A percentile compares a stretch with the other conserved stretches of the same genome.
Conservation (phyloP, 2,888 invertebrate genomes). For the Heliconius aoede region DNA sequence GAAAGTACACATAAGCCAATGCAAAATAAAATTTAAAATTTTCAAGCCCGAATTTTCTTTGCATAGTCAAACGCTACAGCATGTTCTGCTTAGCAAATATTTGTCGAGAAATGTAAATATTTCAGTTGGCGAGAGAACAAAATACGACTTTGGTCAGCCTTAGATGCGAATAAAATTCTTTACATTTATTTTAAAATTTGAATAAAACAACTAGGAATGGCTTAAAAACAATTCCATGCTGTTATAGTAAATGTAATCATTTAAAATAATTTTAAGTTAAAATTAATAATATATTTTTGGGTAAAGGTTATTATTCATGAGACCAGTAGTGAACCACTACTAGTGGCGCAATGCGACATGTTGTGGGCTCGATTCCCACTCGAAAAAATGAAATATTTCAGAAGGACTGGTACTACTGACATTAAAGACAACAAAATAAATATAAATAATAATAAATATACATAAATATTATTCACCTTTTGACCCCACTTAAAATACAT, state of each 20-base stretch:
- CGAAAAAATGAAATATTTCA: not conserved
- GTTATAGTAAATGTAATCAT: not conserved
- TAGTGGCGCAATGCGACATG: not conserved
- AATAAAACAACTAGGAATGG: not conserved
- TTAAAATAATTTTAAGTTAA: no score
- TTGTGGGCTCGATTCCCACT: not conserved
- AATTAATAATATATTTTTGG: no score
- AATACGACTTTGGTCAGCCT: conserved; percentile 27
- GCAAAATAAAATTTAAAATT: conserved; percentile 14
- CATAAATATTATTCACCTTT: no score
- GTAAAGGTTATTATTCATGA: no score
- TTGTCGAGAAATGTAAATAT: conserved; percentile 40
- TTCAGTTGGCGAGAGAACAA: conserved; percentile 18
- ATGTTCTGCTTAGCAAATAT: conserved; percentile 36
- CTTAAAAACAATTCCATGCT: not conserved
- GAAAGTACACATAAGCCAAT: conserved; percentile 2
- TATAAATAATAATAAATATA: no score
- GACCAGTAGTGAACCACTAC: no score
- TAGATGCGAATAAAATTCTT: conserved; percentile 7
- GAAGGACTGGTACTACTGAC: no score
- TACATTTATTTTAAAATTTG: conserved; percentile 3
- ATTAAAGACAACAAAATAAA: no score
- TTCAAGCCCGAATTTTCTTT: conserved; percentile 10
- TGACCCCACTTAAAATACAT: no score
- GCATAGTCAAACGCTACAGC: not conserved